Evolutionary conservation across 64 coral and sea anemone genomes (phyloP), one percentile per base, ranked within the genome.

Genomic region (Acropora tenuis): DNA sequence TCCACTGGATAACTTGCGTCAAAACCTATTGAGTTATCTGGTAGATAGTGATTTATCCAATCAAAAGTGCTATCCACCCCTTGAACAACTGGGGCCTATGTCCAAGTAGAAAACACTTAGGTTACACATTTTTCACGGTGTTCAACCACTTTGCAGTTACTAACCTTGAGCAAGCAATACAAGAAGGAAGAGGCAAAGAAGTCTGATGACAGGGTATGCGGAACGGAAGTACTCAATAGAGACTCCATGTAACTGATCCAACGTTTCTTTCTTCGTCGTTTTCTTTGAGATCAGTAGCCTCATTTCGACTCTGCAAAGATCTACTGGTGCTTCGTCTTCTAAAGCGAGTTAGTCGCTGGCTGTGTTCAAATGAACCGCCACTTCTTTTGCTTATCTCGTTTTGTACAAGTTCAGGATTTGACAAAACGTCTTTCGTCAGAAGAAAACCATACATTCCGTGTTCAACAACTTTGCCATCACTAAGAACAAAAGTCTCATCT

Each of bases 401-500:
- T 19, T 3, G 15, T 45, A 30, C 19, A 46, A 80, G 0, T 69
- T 4, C 12, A 47, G 52, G 0, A 10, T 47, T 18, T 18, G 49
- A 63, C 15, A 91, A 63, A 6, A 80, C 3, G 18, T 58, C 52
- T 60, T 63, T 73, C 11, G 20, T 11, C 67, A 66, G 69, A 8
- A 95, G 77, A 18, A 82, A 76, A 3, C 43, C 1, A 13, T 88
- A 95, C 4, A 47, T 83, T 52, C 94, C 94, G n/a, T 89, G 68
- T 8, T 75, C n/a, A 13, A 19, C 44, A 44, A 89, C 19, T 6
- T 45, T 20, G 7, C 94, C 94, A 60, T 77, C 68, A 41, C 92
- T 82, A 45, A 95, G 72, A n/a, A 95, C 79, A 40, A 95, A 5
- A 18, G 88, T 84, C 12, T 48, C 16, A 77, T 95, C 94, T 7